Conservation (phyloP, 2,113 vertebrate genomes). For the Jacana jacana region DNA sequence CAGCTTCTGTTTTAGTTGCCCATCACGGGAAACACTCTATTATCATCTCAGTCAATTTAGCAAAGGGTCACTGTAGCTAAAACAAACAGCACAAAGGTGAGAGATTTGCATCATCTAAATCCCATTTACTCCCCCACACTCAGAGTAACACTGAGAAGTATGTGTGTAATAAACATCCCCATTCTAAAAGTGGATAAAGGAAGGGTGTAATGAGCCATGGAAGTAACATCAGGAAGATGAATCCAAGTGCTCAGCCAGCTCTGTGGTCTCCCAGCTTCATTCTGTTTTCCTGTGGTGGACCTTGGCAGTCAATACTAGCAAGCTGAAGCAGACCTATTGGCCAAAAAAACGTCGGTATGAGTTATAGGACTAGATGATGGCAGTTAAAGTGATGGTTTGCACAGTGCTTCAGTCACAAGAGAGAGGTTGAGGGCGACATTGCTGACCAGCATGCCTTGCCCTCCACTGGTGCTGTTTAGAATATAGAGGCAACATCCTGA, state of each 20-base stretch:
- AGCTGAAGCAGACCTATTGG: rapidly evolving
- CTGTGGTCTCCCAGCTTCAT: background rate
- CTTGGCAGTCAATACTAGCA: background rate
- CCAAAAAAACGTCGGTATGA: background rate
- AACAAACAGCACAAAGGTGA: background rate
- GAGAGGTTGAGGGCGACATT: background rate
- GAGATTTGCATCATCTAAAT: background rate
- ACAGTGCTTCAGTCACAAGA: background rate
- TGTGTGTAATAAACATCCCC: background rate
- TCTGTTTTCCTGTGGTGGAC: background rate
- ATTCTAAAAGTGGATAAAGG: background rate
- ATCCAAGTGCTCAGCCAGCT: background rate
- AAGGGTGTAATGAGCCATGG: background rate
- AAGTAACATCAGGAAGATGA: background rate
- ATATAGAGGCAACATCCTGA: rapidly evolving
- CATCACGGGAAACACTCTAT: background rate
- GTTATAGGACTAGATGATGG: background rate
- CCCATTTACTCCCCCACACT: background rate
- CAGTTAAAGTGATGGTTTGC: background rate
- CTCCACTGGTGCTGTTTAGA: background rate
- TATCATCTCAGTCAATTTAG: background rate
- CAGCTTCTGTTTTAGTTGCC: background rate
- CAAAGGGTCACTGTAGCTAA: background rate
- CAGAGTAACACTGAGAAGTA: background rate
- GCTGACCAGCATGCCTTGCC: background rate